phyloP scores from a whole-genome alignment of 2,113 vertebrate species.

The Syngnathus typhle region DNA sequence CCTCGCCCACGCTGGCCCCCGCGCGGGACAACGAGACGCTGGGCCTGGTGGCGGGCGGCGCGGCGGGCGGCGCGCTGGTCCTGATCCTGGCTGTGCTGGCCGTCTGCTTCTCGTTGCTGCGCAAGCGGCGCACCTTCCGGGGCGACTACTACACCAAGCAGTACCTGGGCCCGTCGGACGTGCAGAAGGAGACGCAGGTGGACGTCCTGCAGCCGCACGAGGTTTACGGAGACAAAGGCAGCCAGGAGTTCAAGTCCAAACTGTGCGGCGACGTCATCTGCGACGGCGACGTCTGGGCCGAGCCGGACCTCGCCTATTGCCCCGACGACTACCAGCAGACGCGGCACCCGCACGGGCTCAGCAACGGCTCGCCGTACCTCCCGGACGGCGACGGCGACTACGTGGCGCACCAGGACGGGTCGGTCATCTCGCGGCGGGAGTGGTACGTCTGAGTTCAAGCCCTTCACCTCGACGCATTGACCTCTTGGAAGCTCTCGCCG shows the following conservation, averaged over 20 bases:
- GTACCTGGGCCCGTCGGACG: slow-evolving; percentile 93
- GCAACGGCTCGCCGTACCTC: slow-evolving; percentile 83
- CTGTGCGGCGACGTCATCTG: slow-evolving; percentile 79
- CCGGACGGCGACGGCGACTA: slow-evolving; percentile 90
- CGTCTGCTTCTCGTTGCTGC: slow-evolving; percentile 79
- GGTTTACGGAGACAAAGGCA: slow-evolving; percentile 85
- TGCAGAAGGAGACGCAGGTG: slow-evolving; percentile 95
- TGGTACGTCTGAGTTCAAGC: slow-evolving; percentile 86
- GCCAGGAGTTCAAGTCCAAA: slow-evolving; percentile 85
- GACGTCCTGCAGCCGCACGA: slow-evolving; percentile 92
- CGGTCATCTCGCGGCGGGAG: slow-evolving; percentile 96
- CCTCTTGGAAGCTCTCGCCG: not conserved
- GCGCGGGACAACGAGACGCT: slow-evolving; percentile 75
- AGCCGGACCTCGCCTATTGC: slow-evolving; percentile 76
- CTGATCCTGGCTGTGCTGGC: slow-evolving; percentile 81
- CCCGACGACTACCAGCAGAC: slow-evolving; percentile 64
- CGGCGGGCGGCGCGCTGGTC: slow-evolving; percentile 85
- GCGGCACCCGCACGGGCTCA: slow-evolving; percentile 81
- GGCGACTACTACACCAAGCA: slow-evolving; percentile 99
- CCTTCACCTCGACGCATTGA: not conserved
- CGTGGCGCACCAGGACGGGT: slow-evolving; percentile 93
- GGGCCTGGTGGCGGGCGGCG: slow-evolving; percentile 83
- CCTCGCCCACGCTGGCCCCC: slow-evolving; percentile 80
- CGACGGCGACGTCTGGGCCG: slow-evolving; percentile 74
- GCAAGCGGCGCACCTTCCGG: slow-evolving; percentile 87